Base-by-base conservation (phyloP, 2,113 vertebrate species). In the Rissa tridactyla region DNA sequence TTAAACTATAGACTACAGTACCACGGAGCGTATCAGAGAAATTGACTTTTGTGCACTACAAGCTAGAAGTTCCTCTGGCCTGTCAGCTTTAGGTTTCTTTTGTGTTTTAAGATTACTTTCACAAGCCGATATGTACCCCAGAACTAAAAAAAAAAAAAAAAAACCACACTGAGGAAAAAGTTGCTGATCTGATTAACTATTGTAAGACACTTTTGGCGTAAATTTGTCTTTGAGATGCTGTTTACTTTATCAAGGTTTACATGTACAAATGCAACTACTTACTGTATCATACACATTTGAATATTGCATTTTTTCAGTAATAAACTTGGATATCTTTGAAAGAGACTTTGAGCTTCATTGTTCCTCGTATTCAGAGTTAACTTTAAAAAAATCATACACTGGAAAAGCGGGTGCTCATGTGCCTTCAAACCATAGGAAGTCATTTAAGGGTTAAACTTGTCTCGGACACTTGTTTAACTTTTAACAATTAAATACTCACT, bases 221-320 rank as follows among this genome's bases (percentile, higher is more conserved):
- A 96, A 94, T 52, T 93, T 97, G 61, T 73, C 25, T 90, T 97
- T 95, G 32, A 86, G 55, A 95, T 96, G 96, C 97, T 98, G 94
- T 98, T 98, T 98, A 98, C 97, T 98, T 98, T 92, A 98, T 97
- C 96, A 93, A 97, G 95, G 97, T 98, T 99, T 98, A 98, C 98
- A 98, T 98, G 97, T 98, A 98, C 91, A 98, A 98, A 98, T 98
- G 89, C 97, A 97, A 95, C 75, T 98, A 98, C 86, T 97, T 97
- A 76, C 80, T 98, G 97, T 98, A 98, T 96, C 94, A 98, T 97
- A 98, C 94, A 98, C 91, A 98, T 98, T 98, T 98, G 97, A 97
- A 98, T 98, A 98, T 98, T 97, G 97, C 96, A 96, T 92, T 98
- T 99, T 96, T 99, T 98, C 97, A 98, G 96, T 98, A 98, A 98